Evolutionary conservation across 2,888 invertebrate species (phyloP), one percentile per base, ranked within the genome.

Genomic region (Gerris lacustris): DNA sequence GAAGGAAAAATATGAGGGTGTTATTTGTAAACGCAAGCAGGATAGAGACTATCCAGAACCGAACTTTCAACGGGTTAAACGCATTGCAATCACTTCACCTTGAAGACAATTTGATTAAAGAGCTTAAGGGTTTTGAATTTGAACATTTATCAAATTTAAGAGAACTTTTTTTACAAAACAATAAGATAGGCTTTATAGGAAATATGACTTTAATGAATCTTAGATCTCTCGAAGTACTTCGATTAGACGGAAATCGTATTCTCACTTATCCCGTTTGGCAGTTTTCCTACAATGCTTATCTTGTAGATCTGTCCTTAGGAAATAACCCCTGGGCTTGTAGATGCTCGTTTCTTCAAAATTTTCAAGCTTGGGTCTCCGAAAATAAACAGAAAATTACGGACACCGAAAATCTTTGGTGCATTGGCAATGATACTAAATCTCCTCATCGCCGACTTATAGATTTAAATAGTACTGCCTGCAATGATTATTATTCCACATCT

Each of bases 311-410:
- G 75, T 88, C 89, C 9, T 84, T 94, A 71, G 90, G 91, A 15
- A 87, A 89, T 77, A 95, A 95, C 81, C 86, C 88, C 73, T 95
- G 94, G 94, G 90, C 91, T 64, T 95, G 95, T 79, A 88, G 92
- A 76, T 95, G 95, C 82, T 89, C 91, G 79, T 94, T 92, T 82
- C 84, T 94, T n/a, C 73, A 74, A 63, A 78, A 90, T 78, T 83
- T 93, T 76, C 90, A 92, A 72, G 85, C 88, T 75, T 94, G 92
- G 86, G 87, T 92, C 73, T 86, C 88, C 55, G 91, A 91, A 79
- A 91, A 91, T 80, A 87, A 88, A 73, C 86, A 88, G 80, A 89
- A 89, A 81, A 88, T 92, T 75, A 83, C 89, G 73, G 92, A 92
- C 80, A 86, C 88, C 75, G 85, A 86, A 75, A 90, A 91, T 77